Conservation (phyloP, 2,888 invertebrate species). For the Amiota communis region DNA sequence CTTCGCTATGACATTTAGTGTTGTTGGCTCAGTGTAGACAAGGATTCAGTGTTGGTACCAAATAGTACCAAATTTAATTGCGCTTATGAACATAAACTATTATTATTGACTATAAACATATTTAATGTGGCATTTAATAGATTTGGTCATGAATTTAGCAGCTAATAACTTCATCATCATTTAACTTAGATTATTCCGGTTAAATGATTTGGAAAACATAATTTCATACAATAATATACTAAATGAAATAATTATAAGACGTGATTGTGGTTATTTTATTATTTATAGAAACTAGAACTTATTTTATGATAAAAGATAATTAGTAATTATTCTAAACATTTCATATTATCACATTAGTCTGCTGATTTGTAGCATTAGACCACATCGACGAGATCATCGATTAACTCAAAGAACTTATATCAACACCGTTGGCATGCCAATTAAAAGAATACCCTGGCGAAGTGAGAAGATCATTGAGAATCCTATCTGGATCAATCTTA, state of each 20-base stretch:
- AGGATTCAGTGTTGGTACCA: not conserved
- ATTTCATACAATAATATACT: constrained; percentile 37
- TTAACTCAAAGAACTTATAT: too few relatives aligned
- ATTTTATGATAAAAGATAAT: too few relatives aligned
- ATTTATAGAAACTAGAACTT: too few relatives aligned
- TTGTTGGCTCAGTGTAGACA: not conserved
- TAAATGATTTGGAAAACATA: constrained; percentile 56
- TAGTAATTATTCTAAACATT: too few relatives aligned
- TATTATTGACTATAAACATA: constrained; percentile 1
- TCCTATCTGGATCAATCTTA: too few relatives aligned
- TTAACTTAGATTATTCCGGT: constrained; percentile 26
- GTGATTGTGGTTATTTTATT: too few relatives aligned
- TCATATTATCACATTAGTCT: too few relatives aligned
- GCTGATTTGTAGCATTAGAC: too few relatives aligned
- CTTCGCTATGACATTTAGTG: not conserved
- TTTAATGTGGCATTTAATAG: constrained; percentile 23
- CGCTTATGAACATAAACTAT: not conserved
- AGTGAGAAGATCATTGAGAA: too few relatives aligned
- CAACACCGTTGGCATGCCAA: too few relatives aligned
- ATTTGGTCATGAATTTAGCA: constrained; percentile 4
- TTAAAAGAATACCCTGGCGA: too few relatives aligned
- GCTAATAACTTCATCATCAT: constrained; percentile 20
- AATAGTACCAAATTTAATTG: not conserved
- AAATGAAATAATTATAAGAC: not conserved
- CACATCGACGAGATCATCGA: too few relatives aligned